Conservation (phyloP, 2,888 invertebrate genomes). For the Lochmaea crataegi region DNA sequence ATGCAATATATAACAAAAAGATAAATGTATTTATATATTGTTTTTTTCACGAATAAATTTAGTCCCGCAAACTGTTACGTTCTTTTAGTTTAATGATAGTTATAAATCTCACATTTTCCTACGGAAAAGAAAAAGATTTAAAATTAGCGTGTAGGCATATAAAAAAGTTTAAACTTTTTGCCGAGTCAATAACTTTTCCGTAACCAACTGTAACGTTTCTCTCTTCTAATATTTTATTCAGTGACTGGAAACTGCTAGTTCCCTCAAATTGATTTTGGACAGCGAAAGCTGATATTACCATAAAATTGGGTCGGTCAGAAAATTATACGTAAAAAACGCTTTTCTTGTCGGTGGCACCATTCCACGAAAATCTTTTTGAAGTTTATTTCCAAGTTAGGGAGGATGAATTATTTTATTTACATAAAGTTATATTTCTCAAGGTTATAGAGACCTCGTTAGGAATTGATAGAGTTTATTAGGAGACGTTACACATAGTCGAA, state of each 20-base stretch:
- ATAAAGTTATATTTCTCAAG: too few relatives aligned
- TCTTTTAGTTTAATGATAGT: too few relatives aligned
- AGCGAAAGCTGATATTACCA: conserved; percentile 1
- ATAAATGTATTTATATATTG: too few relatives aligned
- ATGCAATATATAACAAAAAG: too few relatives aligned
- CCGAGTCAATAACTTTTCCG: neutral
- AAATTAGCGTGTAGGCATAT: neutral
- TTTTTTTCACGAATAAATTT: too few relatives aligned
- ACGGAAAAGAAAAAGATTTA: neutral
- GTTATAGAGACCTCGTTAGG: too few relatives aligned
- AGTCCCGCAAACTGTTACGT: too few relatives aligned
- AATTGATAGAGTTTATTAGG: too few relatives aligned
- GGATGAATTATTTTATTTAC: too few relatives aligned
- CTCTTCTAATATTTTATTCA: conserved; percentile 8
- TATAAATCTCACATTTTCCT: neutral
- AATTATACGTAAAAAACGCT: neutral
- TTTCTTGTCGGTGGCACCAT: neutral
- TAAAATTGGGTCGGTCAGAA: conserved; percentile 6
- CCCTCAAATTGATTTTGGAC: neutral
- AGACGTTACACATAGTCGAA: too few relatives aligned
- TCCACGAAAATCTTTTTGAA: neutral
- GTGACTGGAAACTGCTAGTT: neutral
- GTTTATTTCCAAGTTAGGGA: neutral
- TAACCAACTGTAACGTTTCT: neutral
- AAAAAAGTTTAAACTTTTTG: neutral